Evolutionary conservation across 2,888 invertebrate genomes (phyloP), one percentile per base, ranked within the genome.

Genomic region (Plutella xylostella): DNA sequence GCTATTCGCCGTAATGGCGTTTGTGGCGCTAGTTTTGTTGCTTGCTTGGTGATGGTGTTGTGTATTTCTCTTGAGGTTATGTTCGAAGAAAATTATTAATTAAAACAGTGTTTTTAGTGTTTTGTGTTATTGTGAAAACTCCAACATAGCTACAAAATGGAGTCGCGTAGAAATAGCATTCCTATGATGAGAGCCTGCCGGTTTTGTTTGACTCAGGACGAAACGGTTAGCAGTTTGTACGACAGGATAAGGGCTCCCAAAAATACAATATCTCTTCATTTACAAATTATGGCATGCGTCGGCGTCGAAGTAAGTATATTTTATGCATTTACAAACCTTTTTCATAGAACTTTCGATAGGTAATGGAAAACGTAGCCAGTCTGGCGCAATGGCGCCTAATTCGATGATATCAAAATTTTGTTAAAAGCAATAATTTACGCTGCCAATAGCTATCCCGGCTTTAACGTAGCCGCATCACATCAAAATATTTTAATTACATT

Each of bases 201-300:
- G 55, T 92, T 92, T 72, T 92, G 92, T 72, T 78, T 92, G 57
- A 73, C 86, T 49, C 87, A 88, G 63, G 86, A 87, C 55, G 86
- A 83, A 51, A 84, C 88, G 46, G 72, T 92, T 50, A 84, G 80
- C 52, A 89, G 86, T 69, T 88, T 93, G 63, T 91, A 89, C 68
- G 87, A 89, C 55, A 85, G 83, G 57, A 82, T 73, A 53, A 72
- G 82, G 52, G 65, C 72, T 50, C 74, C 79, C 57, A 89, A 88
- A 68, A 86, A 87, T 59, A 75, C 85, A 48, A 87, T 89, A 55
- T 88, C 90, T 55, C 80, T 92, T 56, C 85, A 89, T 45, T 70
- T 92, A 56, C 92, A 92, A 82, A 89, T 92, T 60, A 89, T 92
- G 88, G 89, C 92, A 43, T 90, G 90, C 65, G 86, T 90, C 52